phyloP scores from a whole-genome alignment of 2,113 vertebrate genomes.

The Nerophis lumbriciformis region DNA sequence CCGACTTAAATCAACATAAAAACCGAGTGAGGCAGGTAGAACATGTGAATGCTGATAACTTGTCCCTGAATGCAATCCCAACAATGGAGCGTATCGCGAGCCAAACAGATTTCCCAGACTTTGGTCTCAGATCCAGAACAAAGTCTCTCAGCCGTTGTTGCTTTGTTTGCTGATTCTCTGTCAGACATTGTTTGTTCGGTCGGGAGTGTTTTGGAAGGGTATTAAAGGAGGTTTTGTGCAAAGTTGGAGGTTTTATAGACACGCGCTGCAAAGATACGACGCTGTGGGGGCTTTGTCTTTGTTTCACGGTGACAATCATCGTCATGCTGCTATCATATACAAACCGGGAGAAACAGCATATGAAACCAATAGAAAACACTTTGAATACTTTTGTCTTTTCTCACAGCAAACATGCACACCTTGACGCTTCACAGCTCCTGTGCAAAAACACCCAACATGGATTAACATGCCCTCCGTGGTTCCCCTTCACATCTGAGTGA shows the following conservation, averaged over 20 bases:
- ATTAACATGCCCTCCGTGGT: conserved; percentile 23
- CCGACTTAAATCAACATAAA: conserved; percentile 49
- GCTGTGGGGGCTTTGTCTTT: conserved; percentile 47
- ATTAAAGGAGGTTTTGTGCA: conserved; percentile 55
- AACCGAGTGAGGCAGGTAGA: conserved; percentile 35
- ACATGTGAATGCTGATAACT: conserved; percentile 44
- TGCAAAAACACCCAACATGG: conserved; percentile 36
- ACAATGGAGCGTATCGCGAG: conserved; percentile 66
- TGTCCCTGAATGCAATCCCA: conserved; percentile 33
- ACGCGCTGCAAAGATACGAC: conserved; percentile 22
- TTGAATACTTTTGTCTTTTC: conserved; percentile 23
- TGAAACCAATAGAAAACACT: conserved; percentile 27
- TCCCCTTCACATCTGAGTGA: conserved; percentile 39
- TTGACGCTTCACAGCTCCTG: conserved; percentile 72
- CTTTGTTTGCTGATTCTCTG: conserved; percentile 55
- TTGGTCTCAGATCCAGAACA: conserved; percentile 54
- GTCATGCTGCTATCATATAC: conserved; percentile 34
- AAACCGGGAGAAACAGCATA: conserved; percentile 25
- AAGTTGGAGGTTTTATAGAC: conserved; percentile 50
- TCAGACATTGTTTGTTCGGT: conserved; percentile 64
- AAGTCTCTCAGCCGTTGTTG: conserved; percentile 41
- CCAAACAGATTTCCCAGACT: conserved; percentile 58
- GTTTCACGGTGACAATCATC: conserved; percentile 54
- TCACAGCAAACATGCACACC: conserved; percentile 27
- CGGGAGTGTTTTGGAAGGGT: conserved; percentile 54